Base-by-base conservation (phyloP, 2,797 vertebrate genomes). In the Philypnodon macrostomus region DNA sequence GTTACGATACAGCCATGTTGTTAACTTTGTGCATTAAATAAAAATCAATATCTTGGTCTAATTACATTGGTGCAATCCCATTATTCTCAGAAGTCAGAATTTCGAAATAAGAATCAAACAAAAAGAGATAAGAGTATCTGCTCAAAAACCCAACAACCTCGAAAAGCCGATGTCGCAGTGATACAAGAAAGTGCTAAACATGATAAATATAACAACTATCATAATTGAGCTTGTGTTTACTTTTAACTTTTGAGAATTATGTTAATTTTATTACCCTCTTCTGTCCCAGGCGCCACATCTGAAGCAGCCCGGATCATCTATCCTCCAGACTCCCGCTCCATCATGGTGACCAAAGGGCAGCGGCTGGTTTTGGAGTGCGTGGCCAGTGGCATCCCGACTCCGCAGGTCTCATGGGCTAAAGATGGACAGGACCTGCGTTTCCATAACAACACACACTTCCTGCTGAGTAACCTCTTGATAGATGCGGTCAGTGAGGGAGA, bases 261-360 rank as follows among this genome's bases (percentile, higher is more conserved):
- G 2, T 47, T 58, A 11, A 18, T 4, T n/a, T n/a, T 5, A 15
- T 13, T 23, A 44, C 30, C 12, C 11, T 51, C 16, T 14, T 31
- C 30, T 42, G 19, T 29, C 32, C 29, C 75, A 98, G 96, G 96
- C 48, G 94, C 96, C 57, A 95, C 91, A 0, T 91, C 95, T 0
- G 96, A 98, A 64, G 94, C 93, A 0, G 95, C 93, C 5, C 92
- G 94, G 7, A 98, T 98, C 75, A 93, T 96, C 67, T 98, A 98
- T 70, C 96, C 96, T 0, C 92, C 91, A 0, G 89, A 91, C 9
- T 84, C 94, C 6, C 94, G 95, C 23, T 93, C 93, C 70, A 97
- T 98, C 88, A 95, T 96, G 23, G 95, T 98, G 67, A 97, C 93
- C 61, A 95, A 94, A 81, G 96, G 95, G 47, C 95, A 98, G 80